These are phyloP conservation scores for Slavum lentiscoides DNA, from an alignment of 2,888 invertebrate genomes.

Conservation along the genomic window DNA sequence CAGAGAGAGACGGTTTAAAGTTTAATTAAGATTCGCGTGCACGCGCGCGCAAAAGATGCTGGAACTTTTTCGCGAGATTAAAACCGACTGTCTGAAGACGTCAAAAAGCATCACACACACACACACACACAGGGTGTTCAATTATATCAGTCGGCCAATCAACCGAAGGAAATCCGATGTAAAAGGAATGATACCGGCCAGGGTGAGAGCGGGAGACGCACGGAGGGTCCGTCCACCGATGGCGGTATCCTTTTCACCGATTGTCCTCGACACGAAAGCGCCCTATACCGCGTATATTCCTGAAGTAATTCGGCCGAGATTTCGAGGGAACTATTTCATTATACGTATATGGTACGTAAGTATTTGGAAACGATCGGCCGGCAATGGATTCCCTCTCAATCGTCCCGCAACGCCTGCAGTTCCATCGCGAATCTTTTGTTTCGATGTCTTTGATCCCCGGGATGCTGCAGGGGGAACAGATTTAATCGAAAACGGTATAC, in stretches of 20 bases:
- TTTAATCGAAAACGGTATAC: slow-evolving; percentile 19
- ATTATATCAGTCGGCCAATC: slow-evolving; percentile 50
- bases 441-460: slow-evolving; percentile 29
- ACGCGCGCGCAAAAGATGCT: not conserved
- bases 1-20: slow-evolving; percentile 41
- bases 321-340: slow-evolving; percentile 45
- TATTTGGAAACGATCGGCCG: slow-evolving; percentile 16
- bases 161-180: slow-evolving; percentile 46
- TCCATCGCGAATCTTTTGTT: slow-evolving; percentile 15
- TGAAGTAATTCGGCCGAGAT: slow-evolving; percentile 34
- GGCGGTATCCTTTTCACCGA: slow-evolving; percentile 43
- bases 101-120: slow-evolving; percentile 6
- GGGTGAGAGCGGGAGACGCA: not conserved
- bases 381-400: not conserved
- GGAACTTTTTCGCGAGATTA: slow-evolving; percentile 43
- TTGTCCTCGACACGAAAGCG: slow-evolving; percentile 50
- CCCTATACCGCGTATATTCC: slow-evolving; percentile 7
- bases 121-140: slow-evolving; percentile 7
- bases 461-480: not conserved
- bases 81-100: slow-evolving; percentile 44
- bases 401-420: not conserved
- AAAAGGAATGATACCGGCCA: slow-evolving; percentile 43
- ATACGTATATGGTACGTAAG: not conserved
- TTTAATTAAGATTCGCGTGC: slow-evolving; percentile 48
- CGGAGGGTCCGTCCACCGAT: no score